These are phyloP conservation scores for Deilephila porcellus DNA, from an alignment of 2,888 invertebrate species.

Conservation along the genomic window DNA sequence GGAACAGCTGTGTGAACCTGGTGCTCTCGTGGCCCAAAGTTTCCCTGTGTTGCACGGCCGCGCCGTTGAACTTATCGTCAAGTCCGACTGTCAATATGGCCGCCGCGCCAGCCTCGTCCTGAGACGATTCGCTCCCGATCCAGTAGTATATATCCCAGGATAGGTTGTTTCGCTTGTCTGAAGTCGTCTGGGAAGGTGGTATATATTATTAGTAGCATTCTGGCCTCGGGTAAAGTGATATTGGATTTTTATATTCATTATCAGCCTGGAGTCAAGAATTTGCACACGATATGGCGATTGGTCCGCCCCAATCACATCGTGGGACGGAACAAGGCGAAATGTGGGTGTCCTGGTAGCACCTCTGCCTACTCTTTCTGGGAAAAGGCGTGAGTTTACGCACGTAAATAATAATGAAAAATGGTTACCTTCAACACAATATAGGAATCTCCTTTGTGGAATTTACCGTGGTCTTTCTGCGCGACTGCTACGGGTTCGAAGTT, in stretches of 20 bases:
- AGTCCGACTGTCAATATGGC: constrained; percentile 92
- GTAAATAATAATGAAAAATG: too few species aligned
- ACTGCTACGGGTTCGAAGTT: constrained; percentile 92
- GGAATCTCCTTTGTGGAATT: constrained; percentile 94
- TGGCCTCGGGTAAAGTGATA: too few species aligned
- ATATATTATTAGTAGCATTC: too few species aligned
- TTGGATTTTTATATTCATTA: too few species aligned
- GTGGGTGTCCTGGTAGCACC: too few species aligned
- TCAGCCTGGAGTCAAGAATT: too few species aligned
- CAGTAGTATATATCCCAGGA: constrained; percentile 95
- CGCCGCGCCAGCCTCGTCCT: constrained; percentile 92
- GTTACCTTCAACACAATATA: constrained; percentile 91
- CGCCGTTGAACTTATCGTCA: constrained; percentile 93
- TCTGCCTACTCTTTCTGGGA: too few species aligned
- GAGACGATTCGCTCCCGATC: constrained; percentile 91
- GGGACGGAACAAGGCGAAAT: too few species aligned
- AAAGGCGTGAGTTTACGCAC: too few species aligned
- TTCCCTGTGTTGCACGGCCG: constrained; percentile 94
- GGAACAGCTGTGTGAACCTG: constrained; percentile 91
- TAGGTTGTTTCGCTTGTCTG: constrained; percentile 85
- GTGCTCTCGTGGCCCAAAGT: constrained; percentile 93
- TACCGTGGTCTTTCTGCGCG: constrained; percentile 89
- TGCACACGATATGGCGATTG: too few species aligned
- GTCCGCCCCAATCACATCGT: too few species aligned
- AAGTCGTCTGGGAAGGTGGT: constrained; percentile 85